phyloP scores from a whole-genome alignment of 2,888 invertebrate genomes.

The Brenthis hecate region DNA sequence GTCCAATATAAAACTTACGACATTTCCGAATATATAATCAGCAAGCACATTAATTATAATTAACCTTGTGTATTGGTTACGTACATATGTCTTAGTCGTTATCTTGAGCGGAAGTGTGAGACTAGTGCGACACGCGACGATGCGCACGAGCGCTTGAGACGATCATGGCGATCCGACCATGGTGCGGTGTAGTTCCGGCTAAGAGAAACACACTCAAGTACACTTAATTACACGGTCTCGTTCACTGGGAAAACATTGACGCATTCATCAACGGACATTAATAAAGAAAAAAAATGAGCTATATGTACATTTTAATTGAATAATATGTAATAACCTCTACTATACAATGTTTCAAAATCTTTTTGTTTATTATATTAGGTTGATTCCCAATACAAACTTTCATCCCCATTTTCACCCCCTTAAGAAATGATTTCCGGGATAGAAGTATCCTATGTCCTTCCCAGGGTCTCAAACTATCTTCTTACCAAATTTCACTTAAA shows the following conservation, averaged over 20 bases:
- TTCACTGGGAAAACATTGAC: slow-evolving; percentile 16
- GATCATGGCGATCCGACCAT: slow-evolving; percentile 21
- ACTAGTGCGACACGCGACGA: slow-evolving; percentile 38
- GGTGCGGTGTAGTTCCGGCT: slow-evolving; percentile 32
- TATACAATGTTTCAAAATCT: too few species aligned
- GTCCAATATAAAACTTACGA: too few species aligned
- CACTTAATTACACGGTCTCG: slow-evolving; percentile 26
- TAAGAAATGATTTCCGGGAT: too few species aligned
- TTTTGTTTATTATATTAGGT: too few species aligned
- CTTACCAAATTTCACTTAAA: too few species aligned
- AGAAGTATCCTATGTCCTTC: too few species aligned
- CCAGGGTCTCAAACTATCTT: too few species aligned
- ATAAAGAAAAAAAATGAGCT: background rate
- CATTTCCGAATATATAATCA: too few species aligned
- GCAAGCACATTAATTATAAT: slow-evolving; percentile 4
- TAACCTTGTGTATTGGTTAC: slow-evolving; percentile 10
- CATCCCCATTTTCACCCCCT: too few species aligned
- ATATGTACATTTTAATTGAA: background rate
- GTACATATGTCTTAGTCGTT: slow-evolving; percentile 6
- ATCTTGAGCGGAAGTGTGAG: slow-evolving; percentile 28
- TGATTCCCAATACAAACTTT: too few species aligned
- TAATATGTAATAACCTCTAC: background rate
- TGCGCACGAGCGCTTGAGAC: slow-evolving; percentile 35
- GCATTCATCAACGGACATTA: slow-evolving; percentile 19
- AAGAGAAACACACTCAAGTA: slow-evolving; percentile 27